Evolutionary conservation across 2,113 vertebrate species (phyloP).

Genomic region (Paedocypris sp.): DNA sequence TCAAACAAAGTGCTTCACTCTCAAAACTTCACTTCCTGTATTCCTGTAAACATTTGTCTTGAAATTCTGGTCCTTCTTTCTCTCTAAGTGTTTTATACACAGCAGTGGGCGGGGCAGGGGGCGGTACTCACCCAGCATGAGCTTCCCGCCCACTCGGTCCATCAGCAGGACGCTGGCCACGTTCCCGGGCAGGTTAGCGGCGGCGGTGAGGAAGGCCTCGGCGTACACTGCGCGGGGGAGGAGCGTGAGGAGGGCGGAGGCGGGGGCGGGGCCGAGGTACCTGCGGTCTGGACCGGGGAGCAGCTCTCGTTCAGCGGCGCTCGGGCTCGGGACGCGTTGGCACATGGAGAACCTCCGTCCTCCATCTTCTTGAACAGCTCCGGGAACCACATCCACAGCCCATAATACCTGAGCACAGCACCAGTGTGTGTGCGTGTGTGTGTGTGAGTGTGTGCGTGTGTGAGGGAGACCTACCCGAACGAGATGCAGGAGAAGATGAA

Average conservation of each 20-base stretch:
- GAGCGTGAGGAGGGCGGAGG: no score
- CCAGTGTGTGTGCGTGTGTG: no score
- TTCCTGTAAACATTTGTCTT: no score
- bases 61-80: no score
- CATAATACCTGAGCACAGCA: constrained; percentile 56
- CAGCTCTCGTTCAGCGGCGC: constrained; percentile 44
- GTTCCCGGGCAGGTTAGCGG: constrained; percentile 62
- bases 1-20: no score
- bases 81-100: no score
- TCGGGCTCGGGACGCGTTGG: constrained; percentile 36
- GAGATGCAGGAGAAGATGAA: constrained; percentile 65
- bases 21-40: no score
- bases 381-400: constrained; percentile 69
- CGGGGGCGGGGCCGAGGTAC: constrained; percentile 24
- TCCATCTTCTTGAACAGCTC: constrained; percentile 54
- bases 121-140: constrained; percentile 52
- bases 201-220: constrained; percentile 57
- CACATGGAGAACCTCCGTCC: constrained; percentile 51
- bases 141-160: constrained; percentile 53
- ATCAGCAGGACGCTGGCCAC: constrained; percentile 62
- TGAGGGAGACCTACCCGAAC: no score
- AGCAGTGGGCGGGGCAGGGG: neutral
- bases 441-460: no score
- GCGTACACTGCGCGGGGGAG: no score
- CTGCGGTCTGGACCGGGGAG: constrained; percentile 54